phyloP scores from a whole-genome alignment of 1,140 invertebrate species.

The Heliothis subflexa region DNA sequence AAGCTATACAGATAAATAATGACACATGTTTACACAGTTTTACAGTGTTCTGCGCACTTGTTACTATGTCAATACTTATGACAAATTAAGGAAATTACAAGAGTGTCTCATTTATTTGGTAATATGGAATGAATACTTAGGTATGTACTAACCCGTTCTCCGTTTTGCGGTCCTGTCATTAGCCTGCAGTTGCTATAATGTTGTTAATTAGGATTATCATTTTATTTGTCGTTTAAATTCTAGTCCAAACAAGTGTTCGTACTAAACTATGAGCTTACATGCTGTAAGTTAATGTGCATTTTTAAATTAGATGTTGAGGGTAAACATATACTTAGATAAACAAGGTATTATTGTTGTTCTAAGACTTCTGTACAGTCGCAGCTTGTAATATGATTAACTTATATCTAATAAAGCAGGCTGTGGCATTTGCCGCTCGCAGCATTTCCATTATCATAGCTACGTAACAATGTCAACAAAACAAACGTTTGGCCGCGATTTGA shows the following conservation, averaged over 20 bases:
- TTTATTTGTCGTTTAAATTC: constrained; percentile 3
- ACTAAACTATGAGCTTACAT: no score
- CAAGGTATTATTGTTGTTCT: neutral
- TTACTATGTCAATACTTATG: constrained; percentile 15
- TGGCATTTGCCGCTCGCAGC: constrained; percentile 32
- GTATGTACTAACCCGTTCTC: constrained; percentile 49
- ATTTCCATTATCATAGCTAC: constrained; percentile 55
- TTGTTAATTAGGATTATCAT: constrained; percentile 15
- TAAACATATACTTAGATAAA: constrained; percentile 3
- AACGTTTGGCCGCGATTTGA: constrained; percentile 49
- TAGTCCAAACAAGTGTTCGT: neutral
- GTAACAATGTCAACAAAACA: constrained; percentile 67
- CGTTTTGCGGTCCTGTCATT: constrained; percentile 60
- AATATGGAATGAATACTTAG: constrained; percentile 34
- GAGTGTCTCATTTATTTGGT: constrained; percentile 38
- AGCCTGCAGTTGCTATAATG: constrained; percentile 45
- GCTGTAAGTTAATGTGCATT: no score
- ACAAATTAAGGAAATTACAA: constrained; percentile 29
- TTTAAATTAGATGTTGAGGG: neutral
- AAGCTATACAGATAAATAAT: constrained; percentile 1
- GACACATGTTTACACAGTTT: neutral
- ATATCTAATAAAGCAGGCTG: constrained; percentile 1
- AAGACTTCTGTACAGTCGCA: neutral
- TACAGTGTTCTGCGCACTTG: neutral
- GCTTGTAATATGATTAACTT: constrained; percentile 12